Base-by-base conservation (phyloP, 2,888 invertebrate species). In the Ormyrus pomaceus region DNA sequence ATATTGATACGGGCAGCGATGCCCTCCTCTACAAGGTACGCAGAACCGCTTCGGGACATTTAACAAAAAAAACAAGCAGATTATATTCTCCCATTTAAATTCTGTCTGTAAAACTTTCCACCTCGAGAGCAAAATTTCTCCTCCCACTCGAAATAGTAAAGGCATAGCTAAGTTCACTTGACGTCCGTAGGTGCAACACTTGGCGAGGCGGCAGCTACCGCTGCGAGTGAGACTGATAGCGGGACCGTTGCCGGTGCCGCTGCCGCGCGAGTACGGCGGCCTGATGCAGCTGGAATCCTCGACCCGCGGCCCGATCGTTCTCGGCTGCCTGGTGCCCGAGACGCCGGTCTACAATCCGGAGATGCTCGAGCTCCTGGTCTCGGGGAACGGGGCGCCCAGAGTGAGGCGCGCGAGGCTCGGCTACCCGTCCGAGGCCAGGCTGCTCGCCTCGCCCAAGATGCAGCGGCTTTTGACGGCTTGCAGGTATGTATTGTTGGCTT, bases 161-260 rank as follows among this genome's bases (percentile, higher is more conserved):
- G 19, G 1, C 19, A 19, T 19, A 1, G 19, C 19, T 19, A 19
- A 19, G 19, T 19, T 19, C 6, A 50, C 58, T 19, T 2, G n/a
- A 19, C 59, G 10, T n/a, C 53, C 10, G 7, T 9, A 80, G 75
- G 90, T 92, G 71, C 91, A 92, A 58, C 92, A 92, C 71, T 90
- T 92, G 19, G 91, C 91, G 55, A 91, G 91, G 77, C 91, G 92
- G 83, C 90, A 91, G 68, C 88, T 92, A 79, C 93, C 93, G 34
- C 89, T 92, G 53, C 89, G 91, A 83, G 92, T 92, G 70, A 90
- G 91, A 84, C 90, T 93, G 83, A 91, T 93, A 83, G 91, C 89
- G 83, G 92, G 90, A 74, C 90, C 90, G 75, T 83, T 90, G 74
- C 91, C 91, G 66, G 86, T 90, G 59, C 90, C 91, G 62, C 83